phyloP scores from a whole-genome alignment of 2,888 invertebrate species.

The Chromoteleia sp. region DNA sequence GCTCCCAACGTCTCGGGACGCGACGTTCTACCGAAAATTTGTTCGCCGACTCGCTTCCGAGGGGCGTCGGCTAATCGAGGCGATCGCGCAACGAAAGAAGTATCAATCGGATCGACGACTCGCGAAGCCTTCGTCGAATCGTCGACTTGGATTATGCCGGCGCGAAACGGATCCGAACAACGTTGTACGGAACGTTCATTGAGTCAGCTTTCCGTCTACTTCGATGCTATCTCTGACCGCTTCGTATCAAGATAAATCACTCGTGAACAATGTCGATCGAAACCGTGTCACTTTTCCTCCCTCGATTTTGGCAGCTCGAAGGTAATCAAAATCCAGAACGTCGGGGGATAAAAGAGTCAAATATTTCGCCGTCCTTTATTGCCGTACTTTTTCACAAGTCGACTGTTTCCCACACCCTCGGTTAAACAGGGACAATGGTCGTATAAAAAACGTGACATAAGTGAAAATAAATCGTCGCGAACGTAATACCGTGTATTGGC shows the following conservation, averaged over 20 bases:
- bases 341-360: slow-evolving; percentile 18
- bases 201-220: slow-evolving; percentile 17
- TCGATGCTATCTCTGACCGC: slow-evolving; percentile 5
- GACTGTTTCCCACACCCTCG: slow-evolving; percentile 7
- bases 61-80: slow-evolving; percentile 18
- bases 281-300: slow-evolving; percentile 15
- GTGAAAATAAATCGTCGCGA: slow-evolving; percentile 60
- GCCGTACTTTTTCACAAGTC: slow-evolving; percentile 48
- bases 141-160: slow-evolving; percentile 27
- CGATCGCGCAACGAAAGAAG: slow-evolving; percentile 6
- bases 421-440: slow-evolving; percentile 13
- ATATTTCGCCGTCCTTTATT: slow-evolving; percentile 50
- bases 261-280: slow-evolving; percentile 10
- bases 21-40: slow-evolving; percentile 35
- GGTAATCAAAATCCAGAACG: slow-evolving; percentile 36
- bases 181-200: slow-evolving; percentile 39
- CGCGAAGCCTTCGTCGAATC: too few species aligned
- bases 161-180: slow-evolving; percentile 24
- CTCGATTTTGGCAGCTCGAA: slow-evolving; percentile 13
- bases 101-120: slow-evolving; percentile 32
- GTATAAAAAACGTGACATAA: slow-evolving; percentile 41
- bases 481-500: slow-evolving; percentile 1
- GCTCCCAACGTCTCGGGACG: slow-evolving; percentile 21
- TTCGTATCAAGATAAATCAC: slow-evolving; percentile 29
- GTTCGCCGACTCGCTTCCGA: slow-evolving; percentile 31